Conservation (phyloP, 2,888 invertebrate genomes). For the Meliscaeva auricollis region DNA sequence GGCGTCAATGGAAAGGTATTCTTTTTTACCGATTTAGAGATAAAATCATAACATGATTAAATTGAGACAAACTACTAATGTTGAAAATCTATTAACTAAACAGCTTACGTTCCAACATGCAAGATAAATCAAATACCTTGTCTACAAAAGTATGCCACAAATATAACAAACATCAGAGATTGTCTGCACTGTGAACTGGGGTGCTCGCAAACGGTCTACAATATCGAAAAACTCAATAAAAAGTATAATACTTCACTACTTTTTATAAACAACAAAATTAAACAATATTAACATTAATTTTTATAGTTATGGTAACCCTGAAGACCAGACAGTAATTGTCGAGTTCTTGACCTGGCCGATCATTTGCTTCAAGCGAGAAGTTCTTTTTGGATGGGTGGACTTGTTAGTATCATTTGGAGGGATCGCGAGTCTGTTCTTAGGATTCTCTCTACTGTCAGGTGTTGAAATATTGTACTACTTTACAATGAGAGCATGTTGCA, state of each 20-base stretch:
- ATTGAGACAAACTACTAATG: no score
- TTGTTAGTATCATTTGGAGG: constrained; percentile 87
- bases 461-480: constrained; percentile 92
- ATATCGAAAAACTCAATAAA: constrained; percentile 89
- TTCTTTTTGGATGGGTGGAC: constrained; percentile 93
- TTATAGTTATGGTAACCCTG: constrained; percentile 77
- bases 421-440: constrained; percentile 85
- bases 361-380: constrained; percentile 91
- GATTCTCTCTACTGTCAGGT: constrained; percentile 90
- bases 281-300: neutral
- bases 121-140: constrained; percentile 86
- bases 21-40: no score
- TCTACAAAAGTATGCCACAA: constrained; percentile 85
- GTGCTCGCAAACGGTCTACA: constrained; percentile 91
- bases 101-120: constrained; percentile 86
- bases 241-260: constrained; percentile 81
- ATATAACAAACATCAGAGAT: constrained; percentile 86
- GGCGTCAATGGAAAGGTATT: no score
- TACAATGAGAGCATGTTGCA: constrained; percentile 86
- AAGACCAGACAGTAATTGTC: constrained; percentile 80
- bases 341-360: constrained; percentile 90
- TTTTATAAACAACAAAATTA: neutral
- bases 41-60: no score
- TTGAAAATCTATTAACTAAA: no score
- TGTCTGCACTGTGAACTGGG: constrained; percentile 89